Evolutionary conservation across 2,113 vertebrate species (phyloP).

Genomic region (Periophthalmus modestus): DNA sequence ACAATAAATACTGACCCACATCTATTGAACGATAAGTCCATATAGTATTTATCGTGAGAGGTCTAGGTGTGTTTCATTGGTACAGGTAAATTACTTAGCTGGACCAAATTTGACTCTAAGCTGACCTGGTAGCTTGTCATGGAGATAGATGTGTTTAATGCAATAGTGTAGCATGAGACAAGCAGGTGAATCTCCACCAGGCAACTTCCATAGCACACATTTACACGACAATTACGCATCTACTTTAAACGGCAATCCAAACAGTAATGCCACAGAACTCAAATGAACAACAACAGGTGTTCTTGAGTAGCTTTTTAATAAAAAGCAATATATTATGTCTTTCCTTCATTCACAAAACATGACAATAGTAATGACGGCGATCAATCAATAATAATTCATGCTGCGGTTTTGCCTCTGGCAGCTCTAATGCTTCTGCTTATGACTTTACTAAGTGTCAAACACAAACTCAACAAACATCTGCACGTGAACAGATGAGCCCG

Average conservation of each 20-base stretch:
- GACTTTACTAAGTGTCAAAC: conserved; percentile 11
- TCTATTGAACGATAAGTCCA: too few species aligned
- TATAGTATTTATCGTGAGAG: too few species aligned
- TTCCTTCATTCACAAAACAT: background rate
- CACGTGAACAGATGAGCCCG: conserved; percentile 2
- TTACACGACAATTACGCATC: background rate
- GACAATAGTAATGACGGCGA: background rate
- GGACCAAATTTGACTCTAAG: too few species aligned
- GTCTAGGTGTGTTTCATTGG: too few species aligned
- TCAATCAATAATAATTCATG: background rate
- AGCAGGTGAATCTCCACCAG: background rate
- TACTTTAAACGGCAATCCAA: background rate
- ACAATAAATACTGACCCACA: too few species aligned
- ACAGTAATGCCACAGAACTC: background rate
- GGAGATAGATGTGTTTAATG: too few species aligned
- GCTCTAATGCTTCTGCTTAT: background rate
- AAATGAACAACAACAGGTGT: background rate
- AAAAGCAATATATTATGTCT: background rate
- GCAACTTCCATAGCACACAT: too few species aligned
- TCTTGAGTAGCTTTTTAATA: background rate
- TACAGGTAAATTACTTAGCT: background rate
- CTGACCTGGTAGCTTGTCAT: too few species aligned
- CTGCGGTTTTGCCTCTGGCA: background rate
- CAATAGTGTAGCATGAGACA: too few species aligned
- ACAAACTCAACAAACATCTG: background rate